A percentile compares a stretch with the other conserved stretches of the same genome.
phyloP scores from a whole-genome alignment of 2,113 vertebrate genomes.

The Charadrius vociferus region DNA sequence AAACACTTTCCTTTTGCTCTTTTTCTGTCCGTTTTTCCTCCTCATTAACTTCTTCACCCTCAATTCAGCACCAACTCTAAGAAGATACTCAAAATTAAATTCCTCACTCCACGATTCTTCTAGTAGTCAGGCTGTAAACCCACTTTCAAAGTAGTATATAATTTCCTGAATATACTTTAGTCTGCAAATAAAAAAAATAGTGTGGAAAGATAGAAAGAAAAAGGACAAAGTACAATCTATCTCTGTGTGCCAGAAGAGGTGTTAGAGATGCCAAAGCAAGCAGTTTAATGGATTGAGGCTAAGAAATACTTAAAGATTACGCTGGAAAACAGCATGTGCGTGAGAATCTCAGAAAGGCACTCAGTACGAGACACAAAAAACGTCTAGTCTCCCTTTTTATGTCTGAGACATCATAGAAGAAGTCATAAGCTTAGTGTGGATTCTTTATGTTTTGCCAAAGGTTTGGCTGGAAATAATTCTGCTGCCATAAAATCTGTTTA shows the following conservation, averaged over 20 bases:
- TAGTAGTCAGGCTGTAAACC: background rate
- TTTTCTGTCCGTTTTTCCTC: background rate
- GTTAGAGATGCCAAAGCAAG: background rate
- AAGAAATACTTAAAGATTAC: background rate
- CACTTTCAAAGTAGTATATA: background rate
- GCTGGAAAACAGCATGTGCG: background rate
- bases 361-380: background rate
- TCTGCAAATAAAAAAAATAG: background rate
- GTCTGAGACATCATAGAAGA: constrained; percentile 9
- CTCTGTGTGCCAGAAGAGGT: background rate
- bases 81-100: background rate
- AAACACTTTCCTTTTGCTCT: background rate
- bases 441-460: constrained; percentile 60
- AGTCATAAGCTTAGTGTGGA: constrained; percentile 25
- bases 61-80: background rate
- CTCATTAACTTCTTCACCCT: background rate
- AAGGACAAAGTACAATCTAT: background rate
- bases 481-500: constrained; percentile 52
- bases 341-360: background rate
- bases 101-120: background rate
- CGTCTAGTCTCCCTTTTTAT: background rate
- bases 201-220: background rate
- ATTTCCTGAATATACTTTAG: background rate
- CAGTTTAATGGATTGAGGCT: background rate
- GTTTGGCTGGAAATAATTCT: constrained; percentile 43